Evolutionary conservation across 2,113 vertebrate species (phyloP).

Genomic region (Chaetura pelagica): DNA sequence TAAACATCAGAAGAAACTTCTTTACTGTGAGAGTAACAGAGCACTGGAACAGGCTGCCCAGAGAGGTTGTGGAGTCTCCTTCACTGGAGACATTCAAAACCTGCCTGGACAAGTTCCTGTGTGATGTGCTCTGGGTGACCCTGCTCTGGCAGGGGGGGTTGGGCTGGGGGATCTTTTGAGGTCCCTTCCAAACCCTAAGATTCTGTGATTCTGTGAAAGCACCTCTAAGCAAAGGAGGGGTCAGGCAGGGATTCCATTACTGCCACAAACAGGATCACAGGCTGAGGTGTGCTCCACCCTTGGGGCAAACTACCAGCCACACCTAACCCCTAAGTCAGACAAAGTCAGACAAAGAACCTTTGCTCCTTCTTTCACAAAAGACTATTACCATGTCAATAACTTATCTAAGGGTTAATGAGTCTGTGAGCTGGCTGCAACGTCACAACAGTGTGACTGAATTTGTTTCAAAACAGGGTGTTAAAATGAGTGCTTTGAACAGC

Average conservation of each 20-base stretch:
- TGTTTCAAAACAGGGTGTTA: background rate
- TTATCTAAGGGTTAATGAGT: background rate
- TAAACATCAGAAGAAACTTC: too few species aligned
- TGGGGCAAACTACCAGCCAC: background rate
- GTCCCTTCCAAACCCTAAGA: too few species aligned
- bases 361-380: background rate
- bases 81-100: too few species aligned
- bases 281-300: background rate
- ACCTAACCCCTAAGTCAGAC: background rate
- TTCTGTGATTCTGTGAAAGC: background rate
- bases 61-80: too few species aligned
- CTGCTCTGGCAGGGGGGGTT: too few species aligned
- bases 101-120: too few species aligned
- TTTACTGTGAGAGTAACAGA: too few species aligned
- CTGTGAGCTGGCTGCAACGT: accelerated
- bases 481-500: background rate
- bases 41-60: too few species aligned
- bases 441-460: background rate
- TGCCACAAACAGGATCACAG: background rate
- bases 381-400: background rate
- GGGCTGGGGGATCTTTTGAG: too few species aligned
- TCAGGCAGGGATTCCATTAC: background rate
- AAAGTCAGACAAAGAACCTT: background rate
- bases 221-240: background rate
- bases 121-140: too few species aligned